Evolutionary conservation across 2,888 invertebrate genomes (phyloP).

Genomic region (Microdon myrmicae): DNA sequence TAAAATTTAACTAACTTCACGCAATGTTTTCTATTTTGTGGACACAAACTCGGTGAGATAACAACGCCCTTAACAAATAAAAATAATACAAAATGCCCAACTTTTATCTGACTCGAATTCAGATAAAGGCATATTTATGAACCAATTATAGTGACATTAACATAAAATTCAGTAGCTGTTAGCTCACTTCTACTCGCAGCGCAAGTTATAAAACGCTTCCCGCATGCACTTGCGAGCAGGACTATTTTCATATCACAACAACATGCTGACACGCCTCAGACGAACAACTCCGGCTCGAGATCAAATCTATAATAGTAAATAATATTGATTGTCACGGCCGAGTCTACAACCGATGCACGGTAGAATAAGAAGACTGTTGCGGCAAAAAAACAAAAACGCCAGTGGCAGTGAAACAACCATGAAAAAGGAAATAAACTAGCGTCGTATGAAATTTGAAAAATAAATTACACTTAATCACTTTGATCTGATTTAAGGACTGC

Average conservation of each 20-base stretch:
- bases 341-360: constrained; percentile 33
- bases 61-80: too few species aligned
- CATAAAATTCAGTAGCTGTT: not conserved
- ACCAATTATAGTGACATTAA: constrained; percentile 7
- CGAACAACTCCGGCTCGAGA: constrained; percentile 22
- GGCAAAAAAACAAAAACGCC: constrained; percentile 20
- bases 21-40: too few species aligned
- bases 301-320: constrained; percentile 30
- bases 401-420: constrained; percentile 10
- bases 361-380: constrained; percentile 23
- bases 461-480: constrained; percentile 32
- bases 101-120: too few species aligned
- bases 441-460: constrained; percentile 11
- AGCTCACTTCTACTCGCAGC: constrained; percentile 32
- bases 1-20: too few species aligned
- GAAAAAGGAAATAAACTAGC: constrained; percentile 12
- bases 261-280: constrained; percentile 23
- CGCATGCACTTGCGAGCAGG: constrained; percentile 27
- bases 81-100: too few species aligned
- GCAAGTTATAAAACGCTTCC: constrained; percentile 21
- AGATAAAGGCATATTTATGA: constrained; percentile 27
- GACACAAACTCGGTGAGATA: too few species aligned
- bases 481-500: constrained; percentile 6
- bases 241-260: constrained; percentile 20
- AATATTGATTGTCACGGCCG: constrained; percentile 44